phyloP scores from a whole-genome alignment of 2,888 invertebrate species.

The Brachycybe producta region DNA sequence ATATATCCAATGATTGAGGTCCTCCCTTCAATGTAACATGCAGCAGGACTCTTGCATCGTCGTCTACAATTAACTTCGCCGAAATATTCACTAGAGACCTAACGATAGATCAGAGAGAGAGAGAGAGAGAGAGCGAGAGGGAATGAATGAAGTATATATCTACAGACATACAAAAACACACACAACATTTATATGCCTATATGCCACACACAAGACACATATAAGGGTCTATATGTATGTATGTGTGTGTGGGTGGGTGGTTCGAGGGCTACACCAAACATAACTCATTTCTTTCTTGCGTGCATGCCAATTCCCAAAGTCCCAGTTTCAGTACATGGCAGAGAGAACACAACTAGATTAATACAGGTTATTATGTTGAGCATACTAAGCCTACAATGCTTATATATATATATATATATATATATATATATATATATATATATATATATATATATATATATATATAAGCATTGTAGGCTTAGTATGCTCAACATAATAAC shows the following conservation, averaged over 20 bases:
- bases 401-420: no score
- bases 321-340: conserved; percentile 15
- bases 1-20: conserved; percentile 8
- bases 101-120: neutral
- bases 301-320: conserved; percentile 17
- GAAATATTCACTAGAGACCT: conserved; percentile 14
- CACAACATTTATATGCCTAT: no score
- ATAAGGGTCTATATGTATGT: neutral
- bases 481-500: conserved; percentile 17
- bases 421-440: no score
- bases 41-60: neutral
- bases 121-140: conserved; percentile 3
- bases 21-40: neutral
- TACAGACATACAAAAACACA: no score
- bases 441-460: no score
- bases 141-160: no score
- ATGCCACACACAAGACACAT: no score
- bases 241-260: neutral
- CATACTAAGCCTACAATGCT: no score
- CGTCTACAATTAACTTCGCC: conserved; percentile 11
- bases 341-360: conserved; percentile 18
- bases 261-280: neutral
- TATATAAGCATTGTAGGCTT: no score
- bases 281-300: conserved; percentile 18
- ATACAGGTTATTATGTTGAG: conserved; percentile 17